These are phyloP conservation scores for Acanthornis magna DNA, from an alignment of 2,797 vertebrate species.

Conservation along the genomic window DNA sequence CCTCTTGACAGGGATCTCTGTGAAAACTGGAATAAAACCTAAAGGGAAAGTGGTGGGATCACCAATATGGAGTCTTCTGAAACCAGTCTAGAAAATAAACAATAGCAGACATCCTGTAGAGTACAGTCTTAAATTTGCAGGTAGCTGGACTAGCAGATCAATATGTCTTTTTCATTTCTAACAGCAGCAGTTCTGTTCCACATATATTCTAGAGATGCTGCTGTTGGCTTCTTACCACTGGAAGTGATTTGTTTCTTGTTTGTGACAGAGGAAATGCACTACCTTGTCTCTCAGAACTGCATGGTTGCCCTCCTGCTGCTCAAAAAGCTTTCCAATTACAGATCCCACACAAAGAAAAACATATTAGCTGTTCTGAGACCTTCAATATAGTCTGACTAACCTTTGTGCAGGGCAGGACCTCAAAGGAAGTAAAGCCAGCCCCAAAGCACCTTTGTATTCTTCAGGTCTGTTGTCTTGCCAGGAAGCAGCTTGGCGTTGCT, in stretches of 20 bases:
- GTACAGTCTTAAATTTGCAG: neutral
- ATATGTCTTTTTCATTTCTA: conserved; percentile 20
- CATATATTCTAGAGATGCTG: neutral
- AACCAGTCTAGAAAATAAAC: neutral
- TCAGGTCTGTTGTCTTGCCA: neutral
- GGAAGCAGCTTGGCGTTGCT: neutral
- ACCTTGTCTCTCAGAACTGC: neutral
- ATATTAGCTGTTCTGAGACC: neutral
- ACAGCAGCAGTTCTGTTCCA: neutral
- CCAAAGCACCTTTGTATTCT: neutral
- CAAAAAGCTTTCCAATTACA: neutral
- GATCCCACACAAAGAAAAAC: neutral
- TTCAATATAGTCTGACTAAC: neutral
- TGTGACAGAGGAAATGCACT: neutral
- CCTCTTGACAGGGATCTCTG: neutral
- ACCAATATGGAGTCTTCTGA: neutral
- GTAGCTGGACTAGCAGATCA: neutral
- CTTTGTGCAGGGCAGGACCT: neutral
- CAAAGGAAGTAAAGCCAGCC: neutral
- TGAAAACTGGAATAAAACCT: neutral
- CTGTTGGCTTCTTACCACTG: conserved; percentile 14
- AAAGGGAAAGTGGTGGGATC: neutral
- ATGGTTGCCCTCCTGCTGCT: neutral
- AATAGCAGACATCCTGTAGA: neutral
- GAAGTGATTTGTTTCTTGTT: conserved; percentile 31